A percentile compares a stretch with the other conserved stretches of the same genome.
Conservation (phyloP, 2,888 invertebrate genomes). For the Rapana venosa region DNA sequence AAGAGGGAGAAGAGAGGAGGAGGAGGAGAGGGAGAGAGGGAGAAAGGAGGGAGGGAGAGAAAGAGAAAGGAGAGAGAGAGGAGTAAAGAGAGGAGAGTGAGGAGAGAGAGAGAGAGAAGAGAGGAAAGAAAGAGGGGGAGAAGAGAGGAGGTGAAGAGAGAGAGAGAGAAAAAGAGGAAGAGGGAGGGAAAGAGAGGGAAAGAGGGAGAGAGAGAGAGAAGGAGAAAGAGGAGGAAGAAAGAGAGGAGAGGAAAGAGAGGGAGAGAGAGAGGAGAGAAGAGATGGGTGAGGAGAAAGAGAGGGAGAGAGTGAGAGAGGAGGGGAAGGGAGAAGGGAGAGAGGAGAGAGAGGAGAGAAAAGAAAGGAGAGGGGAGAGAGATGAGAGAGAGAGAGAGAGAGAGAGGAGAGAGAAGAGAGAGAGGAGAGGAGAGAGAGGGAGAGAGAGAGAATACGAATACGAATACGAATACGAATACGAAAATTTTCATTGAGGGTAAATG, state of each 20-base stretch:
- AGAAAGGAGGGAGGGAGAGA: too few relatives aligned
- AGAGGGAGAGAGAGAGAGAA: too few relatives aligned
- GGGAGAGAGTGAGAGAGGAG: conserved; percentile 16
- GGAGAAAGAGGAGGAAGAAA: too few relatives aligned
- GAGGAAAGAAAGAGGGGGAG: background rate
- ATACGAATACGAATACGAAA: too few relatives aligned
- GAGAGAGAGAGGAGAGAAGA: background rate
- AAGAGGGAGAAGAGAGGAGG: too few relatives aligned
- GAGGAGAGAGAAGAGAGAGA: background rate
- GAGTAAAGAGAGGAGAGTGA: conserved; percentile 31
- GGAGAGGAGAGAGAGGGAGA: background rate
- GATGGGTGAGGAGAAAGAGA: background rate
- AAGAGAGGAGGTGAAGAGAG: conserved; percentile 13
- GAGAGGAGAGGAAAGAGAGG: conserved; percentile 28
- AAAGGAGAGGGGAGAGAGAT: too few relatives aligned
- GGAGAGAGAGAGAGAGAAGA: background rate
- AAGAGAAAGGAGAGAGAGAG: too few relatives aligned
- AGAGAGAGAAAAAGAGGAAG: too few relatives aligned
- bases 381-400: background rate
- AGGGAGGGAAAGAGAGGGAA: too few relatives aligned
- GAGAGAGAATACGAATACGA: too few relatives aligned
- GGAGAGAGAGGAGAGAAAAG: conserved; percentile 5
- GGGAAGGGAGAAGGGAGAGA: conserved; percentile 6
- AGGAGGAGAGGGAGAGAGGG: too few relatives aligned
- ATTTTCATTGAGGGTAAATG: too few relatives aligned